Evolutionary conservation across 2,797 vertebrate species (phyloP), one percentile per base, ranked within the genome.

Genomic region (Myotis vivesi): DNA sequence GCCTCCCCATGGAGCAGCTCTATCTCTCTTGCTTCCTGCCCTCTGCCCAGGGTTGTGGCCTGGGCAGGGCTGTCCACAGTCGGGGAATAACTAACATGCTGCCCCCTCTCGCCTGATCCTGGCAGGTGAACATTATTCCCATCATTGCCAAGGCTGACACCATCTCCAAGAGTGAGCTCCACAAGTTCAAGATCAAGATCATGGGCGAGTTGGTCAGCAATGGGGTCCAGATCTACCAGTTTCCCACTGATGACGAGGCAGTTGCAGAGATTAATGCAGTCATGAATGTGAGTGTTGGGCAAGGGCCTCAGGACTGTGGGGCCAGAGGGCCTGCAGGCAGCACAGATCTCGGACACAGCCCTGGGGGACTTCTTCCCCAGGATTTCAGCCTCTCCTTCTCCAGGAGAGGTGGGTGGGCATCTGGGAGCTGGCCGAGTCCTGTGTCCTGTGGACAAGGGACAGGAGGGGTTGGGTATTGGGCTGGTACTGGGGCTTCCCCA

Each of bases 151-250:
- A 99, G 98, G 99, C 99, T 0, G 99, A 99, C 98, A 99, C 99
- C 38, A 99, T 99, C 98, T 99, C 99, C 94, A 99, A 99, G 98
- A 99, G 99, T 0, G 99, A 99, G 97, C 98, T 99, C 64, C 99
- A 99, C 98, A 99, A 99, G 97, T 99, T 99, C 98, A 99, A 99
- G 98, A 99, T 99, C 73, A 99, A 99, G 98, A 99, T 99, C 55
- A 99, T 99, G 99, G 99, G 99, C 0, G 99, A 99, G 98, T 98
- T 99, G 98, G 99, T 99, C 96, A 99, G 99, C 98, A 99, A 99
- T 0, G 99, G 99, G 0, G 99, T 99, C 86, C 99, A 99, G 98
- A 99, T 99, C 97, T 99, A 99, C 96, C 99, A 99, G 98, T 99
- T 99, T 97, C 99, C 99, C 72, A 99, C 99, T 0, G 99, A 99